phyloP scores from a whole-genome alignment of 2,888 invertebrate genomes.

The Tenthredo livida region DNA sequence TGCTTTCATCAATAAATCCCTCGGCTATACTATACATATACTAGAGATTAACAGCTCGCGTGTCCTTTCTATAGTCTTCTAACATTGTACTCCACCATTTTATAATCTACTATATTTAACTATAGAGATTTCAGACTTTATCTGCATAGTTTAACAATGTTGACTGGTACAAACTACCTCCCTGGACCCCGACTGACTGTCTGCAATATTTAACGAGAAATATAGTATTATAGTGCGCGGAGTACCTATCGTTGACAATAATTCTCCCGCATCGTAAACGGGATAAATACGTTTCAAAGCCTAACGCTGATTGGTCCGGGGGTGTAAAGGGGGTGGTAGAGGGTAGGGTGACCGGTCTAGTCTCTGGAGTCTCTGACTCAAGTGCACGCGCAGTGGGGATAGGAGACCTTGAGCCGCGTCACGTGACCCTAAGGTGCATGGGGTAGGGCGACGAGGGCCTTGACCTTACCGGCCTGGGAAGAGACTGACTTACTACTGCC shows the following conservation, averaged over 20 bases:
- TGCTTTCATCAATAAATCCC: constrained; percentile 37
- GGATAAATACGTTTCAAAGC: constrained; percentile 42
- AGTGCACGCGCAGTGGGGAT: constrained; percentile 72
- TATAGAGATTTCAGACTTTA: neutral
- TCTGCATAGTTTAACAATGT: neutral
- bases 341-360: constrained; percentile 53
- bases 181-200: neutral
- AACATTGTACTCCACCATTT: neutral
- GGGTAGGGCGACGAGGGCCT: constrained; percentile 80
- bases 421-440: constrained; percentile 79
- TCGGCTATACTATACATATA: neutral
- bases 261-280: constrained; percentile 9
- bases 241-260: constrained; percentile 32
- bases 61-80: neutral
- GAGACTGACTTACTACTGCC: constrained; percentile 65
- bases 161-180: neutral
- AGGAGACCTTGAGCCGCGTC: constrained; percentile 80
- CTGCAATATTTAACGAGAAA: neutral
- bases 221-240: neutral
- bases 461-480: constrained; percentile 78
- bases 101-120: neutral
- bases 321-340: constrained; percentile 50
- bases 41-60: neutral
- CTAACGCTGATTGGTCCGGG: constrained; percentile 47
- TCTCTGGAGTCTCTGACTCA: constrained; percentile 57